phyloP scores from a whole-genome alignment of 2,797 vertebrate genomes.

The Spinibarbus caldwelli region DNA sequence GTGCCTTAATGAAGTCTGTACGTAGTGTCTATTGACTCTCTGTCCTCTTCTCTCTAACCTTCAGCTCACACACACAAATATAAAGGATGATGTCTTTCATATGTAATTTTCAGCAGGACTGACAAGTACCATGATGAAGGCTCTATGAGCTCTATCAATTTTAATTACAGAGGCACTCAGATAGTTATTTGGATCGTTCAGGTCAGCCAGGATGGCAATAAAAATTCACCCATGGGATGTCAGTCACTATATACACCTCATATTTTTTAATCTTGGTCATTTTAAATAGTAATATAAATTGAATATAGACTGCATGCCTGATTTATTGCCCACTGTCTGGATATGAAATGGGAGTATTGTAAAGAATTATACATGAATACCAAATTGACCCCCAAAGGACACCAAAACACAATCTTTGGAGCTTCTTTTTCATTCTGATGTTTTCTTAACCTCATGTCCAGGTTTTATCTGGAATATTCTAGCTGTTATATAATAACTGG shows the following conservation, averaged over 20 bases:
- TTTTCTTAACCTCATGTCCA: background rate
- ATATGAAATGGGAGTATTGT: conserved; percentile 6
- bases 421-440: background rate
- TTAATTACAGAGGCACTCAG: conserved; percentile 45
- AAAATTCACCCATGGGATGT: conserved; percentile 38
- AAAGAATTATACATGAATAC: background rate
- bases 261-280: conserved; percentile 26
- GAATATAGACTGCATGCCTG: conserved; percentile 15
- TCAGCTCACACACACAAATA: conserved; percentile 25
- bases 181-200: conserved; percentile 46
- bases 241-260: conserved; percentile 31
- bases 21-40: conserved; percentile 21
- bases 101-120: conserved; percentile 42
- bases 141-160: conserved; percentile 44
- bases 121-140: conserved; percentile 41
- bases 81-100: conserved; percentile 36
- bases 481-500: background rate
- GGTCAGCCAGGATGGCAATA: conserved; percentile 34
- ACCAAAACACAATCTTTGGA: background rate
- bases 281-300: conserved; percentile 23
- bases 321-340: background rate
- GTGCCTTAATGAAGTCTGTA: conserved; percentile 45
- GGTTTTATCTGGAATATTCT: background rate
- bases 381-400: conserved; percentile 15
- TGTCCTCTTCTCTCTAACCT: conserved; percentile 28